These are phyloP conservation scores for Galeopterus variegatus DNA, from an alignment of 2,113 vertebrate species.

Conservation along the genomic window DNA sequence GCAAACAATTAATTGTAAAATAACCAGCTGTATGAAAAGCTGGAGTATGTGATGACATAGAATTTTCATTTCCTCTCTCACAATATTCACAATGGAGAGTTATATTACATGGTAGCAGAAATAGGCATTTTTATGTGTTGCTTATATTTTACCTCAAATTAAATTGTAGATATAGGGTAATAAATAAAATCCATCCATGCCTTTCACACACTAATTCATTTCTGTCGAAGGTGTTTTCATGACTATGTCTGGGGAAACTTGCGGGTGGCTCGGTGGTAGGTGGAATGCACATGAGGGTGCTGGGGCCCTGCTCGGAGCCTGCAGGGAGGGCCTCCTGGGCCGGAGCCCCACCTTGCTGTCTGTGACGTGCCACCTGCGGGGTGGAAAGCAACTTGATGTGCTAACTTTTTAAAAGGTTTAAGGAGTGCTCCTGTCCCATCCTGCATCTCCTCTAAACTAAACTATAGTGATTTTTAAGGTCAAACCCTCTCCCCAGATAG, in stretches of 20 bases:
- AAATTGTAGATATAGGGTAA: slow-evolving; percentile 79
- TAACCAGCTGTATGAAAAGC: slow-evolving; percentile 68
- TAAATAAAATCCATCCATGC: slow-evolving; percentile 74
- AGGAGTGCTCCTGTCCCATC: too few species aligned
- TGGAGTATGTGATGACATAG: slow-evolving; percentile 78
- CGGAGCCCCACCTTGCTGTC: fast-evolving
- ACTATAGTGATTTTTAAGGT: background rate
- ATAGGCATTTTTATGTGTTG: slow-evolving; percentile 85
- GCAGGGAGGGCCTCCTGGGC: fast-evolving
- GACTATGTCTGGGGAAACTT: background rate
- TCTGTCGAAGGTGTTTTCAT: slow-evolving; percentile 58
- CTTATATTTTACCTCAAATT: slow-evolving; percentile 81
- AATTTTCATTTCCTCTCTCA: slow-evolving; percentile 77
- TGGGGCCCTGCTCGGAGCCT: background rate
- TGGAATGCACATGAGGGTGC: background rate
- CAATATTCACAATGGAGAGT: slow-evolving; percentile 77
- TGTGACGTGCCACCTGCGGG: fast-evolving
- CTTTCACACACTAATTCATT: slow-evolving; percentile 75
- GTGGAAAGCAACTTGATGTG: too few species aligned
- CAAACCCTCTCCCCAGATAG: background rate
- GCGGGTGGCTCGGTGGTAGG: background rate
- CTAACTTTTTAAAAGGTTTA: too few species aligned
- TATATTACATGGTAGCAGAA: slow-evolving; percentile 82
- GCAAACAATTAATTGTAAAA: slow-evolving; percentile 2
- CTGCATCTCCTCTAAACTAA: too few species aligned